Evolutionary conservation across 2,797 vertebrate genomes (phyloP), one percentile per base, ranked within the genome.

Genomic region (Anguilla anguilla): DNA sequence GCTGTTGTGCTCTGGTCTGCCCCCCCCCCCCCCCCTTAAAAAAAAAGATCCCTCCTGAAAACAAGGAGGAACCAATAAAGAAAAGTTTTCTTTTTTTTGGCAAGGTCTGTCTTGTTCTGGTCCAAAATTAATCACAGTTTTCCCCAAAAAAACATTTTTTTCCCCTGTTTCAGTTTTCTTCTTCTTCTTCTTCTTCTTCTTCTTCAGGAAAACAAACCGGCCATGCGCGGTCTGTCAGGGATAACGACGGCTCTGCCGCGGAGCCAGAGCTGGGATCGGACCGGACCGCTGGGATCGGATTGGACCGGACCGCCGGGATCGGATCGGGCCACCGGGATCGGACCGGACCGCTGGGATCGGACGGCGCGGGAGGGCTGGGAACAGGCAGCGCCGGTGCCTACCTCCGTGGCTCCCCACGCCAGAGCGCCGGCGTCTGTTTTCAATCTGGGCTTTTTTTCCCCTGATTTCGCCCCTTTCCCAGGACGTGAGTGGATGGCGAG

Each of bases 401-500:
- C 74, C 85, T 74, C 77, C n/a, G 6, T 46, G n/a, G 53, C 85
- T 49, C 67, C 84, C 49, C 64, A 3, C 69, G 28, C 85, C 25
- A 85, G 85, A 85, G 72, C 64, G 87, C 77, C 89, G 84, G 89
- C 57, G 86, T 89, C 90, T 91, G 90, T 89, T 91, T 89, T 89
- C 90, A 91, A 90, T 91, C 89, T 91, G 91, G 92, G 90, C 90
- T 88, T 90, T 94, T 94, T 85, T 0, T 13, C 55, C 57, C 88
- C 91, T 88, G 55, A 88, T 90, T 91, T 84, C 89, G 90, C 89
- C 88, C 89, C 88, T 94, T 93, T 93, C 95, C 95, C 96, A 96
- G 96, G 96, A 96, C 95, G 94, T 96, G 96, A 96, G 93, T 94
- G 94, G 96, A 96, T 96, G 95, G 95, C 96, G 95, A 95, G 95